Conservation (phyloP, 2,888 invertebrate genomes). For the Urechis unicinctus region DNA sequence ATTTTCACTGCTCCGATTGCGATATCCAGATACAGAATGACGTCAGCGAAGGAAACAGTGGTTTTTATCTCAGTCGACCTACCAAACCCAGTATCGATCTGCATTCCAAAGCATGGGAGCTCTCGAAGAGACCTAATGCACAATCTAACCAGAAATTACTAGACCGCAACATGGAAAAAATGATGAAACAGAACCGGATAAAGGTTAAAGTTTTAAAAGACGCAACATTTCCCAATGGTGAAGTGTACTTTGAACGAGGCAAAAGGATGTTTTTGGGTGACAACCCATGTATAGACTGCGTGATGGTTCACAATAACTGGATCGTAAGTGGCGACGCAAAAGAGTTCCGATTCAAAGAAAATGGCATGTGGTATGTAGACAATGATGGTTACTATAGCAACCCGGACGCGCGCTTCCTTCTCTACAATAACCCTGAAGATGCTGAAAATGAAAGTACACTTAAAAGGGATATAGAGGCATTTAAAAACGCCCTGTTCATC, state of each 20-base stretch:
- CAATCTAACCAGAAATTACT: too few relatives aligned
- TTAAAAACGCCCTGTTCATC: too few relatives aligned
- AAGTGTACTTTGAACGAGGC: constrained; percentile 3
- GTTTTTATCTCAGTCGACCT: too few relatives aligned
- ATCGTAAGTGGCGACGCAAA: constrained; percentile 11
- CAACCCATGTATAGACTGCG: constrained; percentile 5
- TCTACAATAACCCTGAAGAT: too few relatives aligned
- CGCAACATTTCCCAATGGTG: constrained; percentile 5
- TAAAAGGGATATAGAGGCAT: too few relatives aligned
- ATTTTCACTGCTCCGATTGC: constrained; percentile 10
- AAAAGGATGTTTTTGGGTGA: constrained; percentile 7
- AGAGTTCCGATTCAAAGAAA: too few relatives aligned
- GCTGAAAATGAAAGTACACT: too few relatives aligned
- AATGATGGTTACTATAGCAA: too few relatives aligned
- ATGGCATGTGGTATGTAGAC: constrained; percentile 8
- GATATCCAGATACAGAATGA: constrained; percentile 15
- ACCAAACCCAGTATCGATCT: constrained; percentile 7
- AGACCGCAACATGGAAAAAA: too few relatives aligned
- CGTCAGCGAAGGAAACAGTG: constrained; percentile 11
- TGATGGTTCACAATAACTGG: constrained; percentile 15
- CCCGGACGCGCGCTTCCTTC: too few relatives aligned
- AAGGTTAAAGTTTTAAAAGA: too few relatives aligned
- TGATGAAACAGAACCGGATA: too few relatives aligned
- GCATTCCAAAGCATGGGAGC: constrained; percentile 7
- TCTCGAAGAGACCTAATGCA: neutral